These are phyloP conservation scores for Eucidaris tribuloides DNA, from an alignment of 35 echinoderm and acorn worm species.

Conservation along the genomic window DNA sequence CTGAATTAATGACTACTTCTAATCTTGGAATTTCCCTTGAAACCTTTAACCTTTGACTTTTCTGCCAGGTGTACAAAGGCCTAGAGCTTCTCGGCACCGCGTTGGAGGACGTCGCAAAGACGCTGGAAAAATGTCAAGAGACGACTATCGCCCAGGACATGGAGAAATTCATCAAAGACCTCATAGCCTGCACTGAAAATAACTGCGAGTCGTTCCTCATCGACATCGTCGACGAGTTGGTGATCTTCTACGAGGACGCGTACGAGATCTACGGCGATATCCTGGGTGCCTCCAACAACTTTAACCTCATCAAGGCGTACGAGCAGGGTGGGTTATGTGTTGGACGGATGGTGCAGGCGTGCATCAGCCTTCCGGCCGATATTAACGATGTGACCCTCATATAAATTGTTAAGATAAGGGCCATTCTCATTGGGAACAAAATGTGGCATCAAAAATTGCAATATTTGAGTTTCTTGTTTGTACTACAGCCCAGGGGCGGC, in stretches of 20 bases:
- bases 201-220: constrained; percentile 58
- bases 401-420: too few species aligned
- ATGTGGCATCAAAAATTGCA: too few species aligned
- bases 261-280: constrained; percentile 84
- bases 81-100: constrained; percentile 49
- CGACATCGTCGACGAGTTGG: constrained; percentile 35
- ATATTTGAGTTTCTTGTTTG: too few species aligned
- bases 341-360: constrained; percentile 61
- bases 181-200: constrained; percentile 41
- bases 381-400: too few species aligned
- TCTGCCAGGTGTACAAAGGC: constrained; percentile 51
- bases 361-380: too few species aligned
- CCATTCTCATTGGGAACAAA: too few species aligned
- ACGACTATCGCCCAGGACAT: constrained; percentile 53
- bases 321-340: constrained; percentile 74
- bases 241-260: constrained; percentile 65
- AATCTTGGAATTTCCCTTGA: too few species aligned
- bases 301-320: constrained; percentile 53
- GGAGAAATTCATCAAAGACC: constrained; percentile 65
- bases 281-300: constrained; percentile 43
- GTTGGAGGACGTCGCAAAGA: constrained; percentile 50
- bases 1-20: too few species aligned
- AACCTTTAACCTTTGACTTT: too few species aligned
- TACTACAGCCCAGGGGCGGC: too few species aligned
- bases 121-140: constrained; percentile 33